phyloP scores from a whole-genome alignment of 2,113 vertebrate genomes.

The Cisticola juncidis region DNA sequence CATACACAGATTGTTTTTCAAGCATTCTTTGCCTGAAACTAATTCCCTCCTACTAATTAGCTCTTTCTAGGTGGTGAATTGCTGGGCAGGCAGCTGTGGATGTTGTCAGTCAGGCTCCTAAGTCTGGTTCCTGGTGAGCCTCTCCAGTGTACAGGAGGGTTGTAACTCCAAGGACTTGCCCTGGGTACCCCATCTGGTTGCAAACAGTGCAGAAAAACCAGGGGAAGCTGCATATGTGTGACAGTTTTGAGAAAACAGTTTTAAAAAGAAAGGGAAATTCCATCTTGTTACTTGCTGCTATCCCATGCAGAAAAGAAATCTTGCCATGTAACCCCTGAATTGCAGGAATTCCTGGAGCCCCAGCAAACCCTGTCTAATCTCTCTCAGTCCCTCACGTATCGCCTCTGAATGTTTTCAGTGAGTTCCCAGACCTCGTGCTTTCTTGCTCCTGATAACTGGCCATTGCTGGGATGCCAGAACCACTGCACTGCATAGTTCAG shows the following conservation, averaged over 20 bases:
- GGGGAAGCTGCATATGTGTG: background rate
- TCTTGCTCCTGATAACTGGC: constrained; percentile 62
- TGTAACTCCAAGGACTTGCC: background rate
- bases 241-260: background rate
- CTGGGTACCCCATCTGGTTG: background rate
- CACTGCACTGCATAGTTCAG: constrained; percentile 65
- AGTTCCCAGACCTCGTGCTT: constrained; percentile 69
- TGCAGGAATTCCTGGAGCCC: constrained; percentile 65
- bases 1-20: background rate
- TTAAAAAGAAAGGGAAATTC: constrained; percentile 1
- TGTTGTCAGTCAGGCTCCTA: constrained; percentile 10
- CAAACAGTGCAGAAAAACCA: background rate
- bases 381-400: constrained; percentile 48
- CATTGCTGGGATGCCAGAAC: constrained; percentile 70
- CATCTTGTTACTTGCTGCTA: background rate
- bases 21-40: constrained; percentile 17
- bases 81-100: background rate
- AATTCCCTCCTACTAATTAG: constrained; percentile 19
- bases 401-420: constrained; percentile 59
- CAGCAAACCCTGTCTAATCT: constrained; percentile 67
- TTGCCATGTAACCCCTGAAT: constrained; percentile 21
- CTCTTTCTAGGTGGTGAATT: background rate
- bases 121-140: background rate
- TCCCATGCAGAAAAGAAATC: background rate
- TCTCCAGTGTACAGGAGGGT: background rate